Evolutionary conservation across 2,797 vertebrate species (phyloP).

Genomic region (Pangasius sanitwongsei): DNA sequence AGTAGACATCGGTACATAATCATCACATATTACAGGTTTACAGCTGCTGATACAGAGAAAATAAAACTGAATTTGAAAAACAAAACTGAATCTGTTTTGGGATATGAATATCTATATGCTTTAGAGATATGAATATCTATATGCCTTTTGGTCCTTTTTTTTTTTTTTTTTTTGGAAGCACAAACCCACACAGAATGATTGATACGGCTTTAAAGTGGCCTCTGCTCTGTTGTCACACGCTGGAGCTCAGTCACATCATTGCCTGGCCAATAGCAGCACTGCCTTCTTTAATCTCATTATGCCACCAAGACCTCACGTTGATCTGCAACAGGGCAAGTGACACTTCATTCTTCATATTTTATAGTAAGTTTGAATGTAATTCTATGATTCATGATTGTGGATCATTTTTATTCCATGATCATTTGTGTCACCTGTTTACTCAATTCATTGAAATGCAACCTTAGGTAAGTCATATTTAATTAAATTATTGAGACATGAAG

Average conservation of each 20-base stretch:
- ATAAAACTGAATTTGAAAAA: background rate
- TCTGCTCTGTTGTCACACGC: background rate
- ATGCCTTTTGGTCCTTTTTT: constrained; percentile 50
- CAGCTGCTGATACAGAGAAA: background rate
- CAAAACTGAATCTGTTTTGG: background rate
- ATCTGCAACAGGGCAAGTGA: background rate
- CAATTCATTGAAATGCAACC: background rate
- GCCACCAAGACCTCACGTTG: background rate
- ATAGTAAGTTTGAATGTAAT: background rate
- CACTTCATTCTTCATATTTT: background rate
- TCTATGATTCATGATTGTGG: background rate
- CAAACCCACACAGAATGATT: background rate
- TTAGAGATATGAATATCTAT: background rate
- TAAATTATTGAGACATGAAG: background rate
- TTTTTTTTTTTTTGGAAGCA: background rate
- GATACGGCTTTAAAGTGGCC: background rate
- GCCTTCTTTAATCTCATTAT: background rate
- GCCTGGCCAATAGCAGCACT: background rate
- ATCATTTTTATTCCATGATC: background rate
- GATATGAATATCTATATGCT: background rate
- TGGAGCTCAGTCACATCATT: background rate
- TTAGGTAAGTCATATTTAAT: background rate
- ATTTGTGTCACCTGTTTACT: background rate
- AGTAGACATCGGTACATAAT: background rate
- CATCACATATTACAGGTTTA: background rate